Percentiles rank a stretch among this genome's conserved stretches.
phyloP scores from a whole-genome alignment of 2,888 invertebrate species.

The Drosophila infuscata region DNA sequence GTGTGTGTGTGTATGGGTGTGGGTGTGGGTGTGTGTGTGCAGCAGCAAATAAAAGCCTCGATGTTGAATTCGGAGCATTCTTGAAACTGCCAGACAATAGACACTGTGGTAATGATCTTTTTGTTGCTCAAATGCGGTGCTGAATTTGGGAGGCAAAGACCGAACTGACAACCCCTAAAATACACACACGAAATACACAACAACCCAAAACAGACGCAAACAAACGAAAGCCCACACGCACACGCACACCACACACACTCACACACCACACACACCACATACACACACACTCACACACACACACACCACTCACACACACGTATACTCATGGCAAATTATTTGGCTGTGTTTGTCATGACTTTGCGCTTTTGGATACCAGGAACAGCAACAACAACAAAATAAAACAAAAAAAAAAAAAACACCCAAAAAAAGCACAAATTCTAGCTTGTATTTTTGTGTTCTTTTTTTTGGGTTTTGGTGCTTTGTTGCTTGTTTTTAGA shows the following conservation, averaged over 20 bases:
- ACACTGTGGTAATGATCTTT: conserved; percentile 68
- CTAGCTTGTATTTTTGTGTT: neutral
- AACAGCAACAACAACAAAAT: conserved; percentile 4
- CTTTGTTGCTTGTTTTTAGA: neutral
- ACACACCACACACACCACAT: conserved; percentile 4
- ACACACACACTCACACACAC: conserved; percentile 8
- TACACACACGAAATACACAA: conserved; percentile 17
- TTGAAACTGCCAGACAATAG: conserved; percentile 71
- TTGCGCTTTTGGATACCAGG: conserved; percentile 60
- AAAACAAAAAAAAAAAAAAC: conserved; percentile 16
- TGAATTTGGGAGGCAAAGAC: neutral
- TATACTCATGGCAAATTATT: conserved; percentile 8
- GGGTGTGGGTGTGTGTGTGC: conserved; percentile 6
- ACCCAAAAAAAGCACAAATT: neutral
- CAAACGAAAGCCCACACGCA: conserved; percentile 21
- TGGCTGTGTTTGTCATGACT: conserved; percentile 63
- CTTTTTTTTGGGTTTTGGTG: neutral
- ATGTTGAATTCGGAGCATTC: conserved; percentile 65
- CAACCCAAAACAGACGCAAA: conserved; percentile 22
- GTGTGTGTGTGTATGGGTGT: conserved; percentile 5
- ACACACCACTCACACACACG: conserved; percentile 9
- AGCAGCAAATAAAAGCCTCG: conserved; percentile 54
- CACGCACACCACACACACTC: conserved; percentile 16
- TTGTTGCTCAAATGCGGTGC: conserved; percentile 49
- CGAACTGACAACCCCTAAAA: conserved; percentile 26